Evolutionary conservation across 2,797 vertebrate genomes (phyloP).

Genomic region (Varecia variegata): DNA sequence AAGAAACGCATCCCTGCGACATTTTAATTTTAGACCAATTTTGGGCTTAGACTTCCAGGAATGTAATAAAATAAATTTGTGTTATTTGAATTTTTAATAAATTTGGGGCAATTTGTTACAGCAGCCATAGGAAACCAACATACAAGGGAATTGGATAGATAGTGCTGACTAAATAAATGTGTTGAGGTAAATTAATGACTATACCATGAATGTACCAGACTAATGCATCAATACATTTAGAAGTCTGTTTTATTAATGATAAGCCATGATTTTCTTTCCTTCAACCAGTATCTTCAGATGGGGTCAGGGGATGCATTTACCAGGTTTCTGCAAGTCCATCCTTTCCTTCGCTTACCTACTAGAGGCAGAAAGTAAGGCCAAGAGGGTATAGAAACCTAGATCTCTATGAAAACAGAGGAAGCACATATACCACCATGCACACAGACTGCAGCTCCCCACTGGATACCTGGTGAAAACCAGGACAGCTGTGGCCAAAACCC

Average conservation of each 20-base stretch:
- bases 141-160: background rate
- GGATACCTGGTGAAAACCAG: background rate
- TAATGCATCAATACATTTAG: background rate
- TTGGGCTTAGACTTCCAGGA: background rate
- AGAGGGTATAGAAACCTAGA: background rate
- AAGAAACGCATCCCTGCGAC: background rate
- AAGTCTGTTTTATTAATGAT: background rate
- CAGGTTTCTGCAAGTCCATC: background rate
- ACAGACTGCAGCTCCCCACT: background rate
- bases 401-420: background rate
- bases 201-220: background rate
- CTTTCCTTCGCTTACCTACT: background rate
- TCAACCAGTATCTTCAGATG: background rate
- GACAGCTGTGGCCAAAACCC: background rate
- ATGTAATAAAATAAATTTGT: background rate
- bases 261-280: background rate
- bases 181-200: background rate
- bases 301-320: background rate
- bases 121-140: background rate
- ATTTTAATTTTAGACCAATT: background rate
- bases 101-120: background rate
- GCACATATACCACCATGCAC: background rate
- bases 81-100: background rate
- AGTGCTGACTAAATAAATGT: background rate
- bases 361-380: background rate